Evolutionary conservation across 2,113 vertebrate species (phyloP).

Genomic region (Vireo altiloquus): DNA sequence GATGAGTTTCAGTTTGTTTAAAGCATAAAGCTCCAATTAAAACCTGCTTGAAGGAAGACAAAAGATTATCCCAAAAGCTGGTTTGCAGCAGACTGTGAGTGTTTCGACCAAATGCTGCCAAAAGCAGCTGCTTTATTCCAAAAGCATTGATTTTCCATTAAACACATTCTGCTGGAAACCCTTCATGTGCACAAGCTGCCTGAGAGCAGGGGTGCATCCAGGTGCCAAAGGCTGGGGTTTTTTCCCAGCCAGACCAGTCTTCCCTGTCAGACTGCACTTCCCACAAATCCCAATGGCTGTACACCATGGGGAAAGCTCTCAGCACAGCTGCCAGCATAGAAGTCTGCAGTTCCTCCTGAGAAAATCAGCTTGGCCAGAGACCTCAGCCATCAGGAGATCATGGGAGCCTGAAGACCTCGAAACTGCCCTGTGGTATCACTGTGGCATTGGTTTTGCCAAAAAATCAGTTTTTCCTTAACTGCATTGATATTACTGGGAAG

Average conservation of each 20-base stretch:
- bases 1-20: neutral
- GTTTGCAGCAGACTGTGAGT: neutral
- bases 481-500: too few species aligned
- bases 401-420: neutral
- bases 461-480: neutral
- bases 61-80: neutral
- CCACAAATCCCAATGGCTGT: neutral
- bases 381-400: neutral
- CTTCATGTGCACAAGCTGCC: neutral
- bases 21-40: neutral
- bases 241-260: neutral
- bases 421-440: neutral
- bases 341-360: neutral
- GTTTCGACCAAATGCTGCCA: neutral
- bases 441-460: neutral
- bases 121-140: neutral
- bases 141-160: neutral
- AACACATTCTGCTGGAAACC: neutral
- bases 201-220: neutral
- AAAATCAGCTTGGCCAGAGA: neutral
- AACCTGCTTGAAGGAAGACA: neutral
- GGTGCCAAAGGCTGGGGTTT: neutral
- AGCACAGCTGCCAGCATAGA: neutral
- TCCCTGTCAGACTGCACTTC: neutral
- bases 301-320: fast-evolving